Evolutionary conservation across 92 coral and sea anemone species (phyloP).

Genomic region (Pocillopora meandrina): DNA sequence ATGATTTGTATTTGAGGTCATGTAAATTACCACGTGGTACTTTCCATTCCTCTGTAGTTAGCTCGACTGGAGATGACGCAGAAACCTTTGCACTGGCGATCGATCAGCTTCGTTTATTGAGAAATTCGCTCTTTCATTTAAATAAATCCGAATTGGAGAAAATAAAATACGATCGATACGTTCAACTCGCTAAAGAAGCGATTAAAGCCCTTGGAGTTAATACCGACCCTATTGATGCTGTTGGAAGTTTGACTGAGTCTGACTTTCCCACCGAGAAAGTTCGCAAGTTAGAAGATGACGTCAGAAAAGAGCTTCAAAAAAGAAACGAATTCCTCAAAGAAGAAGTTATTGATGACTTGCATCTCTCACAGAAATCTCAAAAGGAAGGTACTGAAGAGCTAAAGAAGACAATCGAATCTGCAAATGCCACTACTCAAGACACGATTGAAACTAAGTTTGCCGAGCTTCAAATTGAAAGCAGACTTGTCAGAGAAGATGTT

Average conservation of each 20-base stretch:
- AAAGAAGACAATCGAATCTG: neutral
- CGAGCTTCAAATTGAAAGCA: no score
- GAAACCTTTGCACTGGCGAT: slow-evolving; percentile 34
- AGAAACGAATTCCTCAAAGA: neutral
- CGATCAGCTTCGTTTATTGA: slow-evolving; percentile 42
- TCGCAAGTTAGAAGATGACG: slow-evolving; percentile 6
- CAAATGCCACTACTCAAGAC: neutral
- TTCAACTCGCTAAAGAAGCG: slow-evolving; percentile 21
- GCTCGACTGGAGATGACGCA: neutral
- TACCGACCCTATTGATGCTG: slow-evolving; percentile 13
- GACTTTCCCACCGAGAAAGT: slow-evolving; percentile 49
- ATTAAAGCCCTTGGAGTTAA: slow-evolving; percentile 33
- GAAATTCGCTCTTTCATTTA: slow-evolving; percentile 37
- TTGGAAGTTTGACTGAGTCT: slow-evolving; percentile 18
- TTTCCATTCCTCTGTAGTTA: neutral
- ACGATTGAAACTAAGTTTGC: no score
- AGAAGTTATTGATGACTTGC: neutral
- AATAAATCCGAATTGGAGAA: slow-evolving; percentile 32
- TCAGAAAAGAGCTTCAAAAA: neutral
- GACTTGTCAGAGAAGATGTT: no score
- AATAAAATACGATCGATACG: slow-evolving; percentile 9
- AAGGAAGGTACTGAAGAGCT: neutral
- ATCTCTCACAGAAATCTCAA: neutral
- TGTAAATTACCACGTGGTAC: neutral
- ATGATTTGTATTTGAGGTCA: slow-evolving; percentile 32